Conservation (phyloP, 2,888 invertebrate species). For the Stegophylla sp. region DNA sequence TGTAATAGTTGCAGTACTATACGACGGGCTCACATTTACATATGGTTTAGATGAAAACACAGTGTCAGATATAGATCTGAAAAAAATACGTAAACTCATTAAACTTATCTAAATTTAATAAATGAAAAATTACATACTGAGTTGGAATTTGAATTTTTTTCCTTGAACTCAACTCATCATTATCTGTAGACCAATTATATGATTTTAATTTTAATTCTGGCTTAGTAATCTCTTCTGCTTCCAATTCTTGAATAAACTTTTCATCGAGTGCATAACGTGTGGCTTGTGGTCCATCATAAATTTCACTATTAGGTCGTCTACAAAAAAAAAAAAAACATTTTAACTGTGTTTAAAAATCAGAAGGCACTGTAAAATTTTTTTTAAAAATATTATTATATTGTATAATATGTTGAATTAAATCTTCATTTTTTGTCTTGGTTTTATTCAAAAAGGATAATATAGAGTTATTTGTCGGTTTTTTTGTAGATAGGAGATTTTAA, state of each 20-base stretch:
- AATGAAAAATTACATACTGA: constrained; percentile 21
- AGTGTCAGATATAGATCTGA: constrained; percentile 23
- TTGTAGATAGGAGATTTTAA: too few relatives aligned
- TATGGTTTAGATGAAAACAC: constrained; percentile 32
- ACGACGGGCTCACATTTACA: constrained; percentile 55
- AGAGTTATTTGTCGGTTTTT: too few relatives aligned
- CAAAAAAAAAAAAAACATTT: background rate
- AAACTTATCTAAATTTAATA: background rate
- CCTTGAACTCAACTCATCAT: constrained; percentile 28
- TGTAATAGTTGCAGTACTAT: constrained; percentile 55
- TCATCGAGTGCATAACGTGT: constrained; percentile 53
- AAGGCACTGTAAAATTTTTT: too few relatives aligned
- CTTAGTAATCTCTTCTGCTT: constrained; percentile 51
- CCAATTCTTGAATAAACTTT: constrained; percentile 51
- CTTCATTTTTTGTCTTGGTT: too few relatives aligned
- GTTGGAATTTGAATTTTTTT: constrained; percentile 28
- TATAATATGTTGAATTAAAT: too few relatives aligned
- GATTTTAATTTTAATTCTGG: constrained; percentile 54
- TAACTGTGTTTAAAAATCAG: too few relatives aligned
- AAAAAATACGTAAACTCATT: background rate
- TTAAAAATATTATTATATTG: too few relatives aligned
- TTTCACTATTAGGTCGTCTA: constrained; percentile 44
- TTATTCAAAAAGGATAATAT: too few relatives aligned
- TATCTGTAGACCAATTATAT: constrained; percentile 42
- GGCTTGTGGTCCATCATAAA: constrained; percentile 37